Evolutionary conservation across 2,113 vertebrate genomes (phyloP), one percentile per base, ranked within the genome.

Genomic region (Mustela lutreola): DNA sequence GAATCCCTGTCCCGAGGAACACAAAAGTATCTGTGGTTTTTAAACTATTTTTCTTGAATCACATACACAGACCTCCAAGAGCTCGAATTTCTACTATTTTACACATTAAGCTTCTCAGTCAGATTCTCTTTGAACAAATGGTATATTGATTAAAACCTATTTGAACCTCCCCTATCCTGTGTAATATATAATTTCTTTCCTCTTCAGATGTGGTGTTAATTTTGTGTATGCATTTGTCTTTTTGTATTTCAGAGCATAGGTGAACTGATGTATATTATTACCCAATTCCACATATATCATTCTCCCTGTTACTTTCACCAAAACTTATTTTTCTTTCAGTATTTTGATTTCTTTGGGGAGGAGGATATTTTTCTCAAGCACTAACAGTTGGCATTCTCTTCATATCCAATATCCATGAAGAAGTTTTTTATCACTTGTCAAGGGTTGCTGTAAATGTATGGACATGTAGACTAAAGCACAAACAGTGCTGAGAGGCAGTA

Each of bases 381-480:
- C 16, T 80, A n/a, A 85, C 15, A 73, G n/a, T 93, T 70, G 95
- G 50, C 65, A 63, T 53, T 94, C 67, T 67, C 31, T 81, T 95
- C 21, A 0, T 94, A 90, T 33, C 91, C 48, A 60, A 3, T 60
- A 75, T 62, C 71, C 10, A 16, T n/a, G 28, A 85, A 89, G 80
- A 82, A 73, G 80, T 75, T 78, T 36, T 8, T 86, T 31, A 31
- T 70, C 85, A 36, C 73, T 75, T 82, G 73, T 87, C 62, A 28
- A 73, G 45, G 48, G 53, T 70, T 33, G 22, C 71, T 95, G 56
- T 79, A 78, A 58, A 36, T 19, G 22, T 3, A 16, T 26, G 48
- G 62, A 31, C 18, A 22, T 7, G 6, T 39, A 48, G 63, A 50
- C 11, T 1, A 7, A 70, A 62, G 48, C 50, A 18, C 11, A 50